phyloP scores from a whole-genome alignment of 2,888 invertebrate species.

The Suillia variegata region DNA sequence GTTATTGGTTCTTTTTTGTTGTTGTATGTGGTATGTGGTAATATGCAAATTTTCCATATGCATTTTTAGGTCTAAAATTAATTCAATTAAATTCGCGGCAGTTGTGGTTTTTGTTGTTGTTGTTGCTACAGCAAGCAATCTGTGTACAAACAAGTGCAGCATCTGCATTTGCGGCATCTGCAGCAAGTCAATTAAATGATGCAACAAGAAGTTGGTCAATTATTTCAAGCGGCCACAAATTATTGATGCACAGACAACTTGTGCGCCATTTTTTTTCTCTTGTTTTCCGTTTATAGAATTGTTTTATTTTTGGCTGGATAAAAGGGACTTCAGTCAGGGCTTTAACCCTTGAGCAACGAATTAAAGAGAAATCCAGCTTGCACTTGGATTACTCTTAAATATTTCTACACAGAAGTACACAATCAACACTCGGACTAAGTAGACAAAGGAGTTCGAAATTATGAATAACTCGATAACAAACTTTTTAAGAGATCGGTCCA shows the following conservation, averaged over 20 bases:
- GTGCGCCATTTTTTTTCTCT: neutral
- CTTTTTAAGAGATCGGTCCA: too few relatives aligned
- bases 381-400: too few relatives aligned
- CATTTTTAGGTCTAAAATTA: neutral
- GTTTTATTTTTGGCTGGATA: too few relatives aligned
- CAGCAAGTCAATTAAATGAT: conserved; percentile 14
- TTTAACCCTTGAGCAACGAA: too few relatives aligned
- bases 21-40: neutral
- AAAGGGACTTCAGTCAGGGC: too few relatives aligned
- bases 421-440: too few relatives aligned
- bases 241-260: conserved; percentile 40
- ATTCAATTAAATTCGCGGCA: neutral
- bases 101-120: neutral
- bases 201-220: conserved; percentile 52
- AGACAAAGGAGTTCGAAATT: too few relatives aligned
- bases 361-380: too few relatives aligned
- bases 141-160: too few relatives aligned
- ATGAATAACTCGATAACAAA: too few relatives aligned
- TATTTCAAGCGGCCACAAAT: conserved; percentile 53
- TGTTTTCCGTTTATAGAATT: neutral
- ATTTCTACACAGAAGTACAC: too few relatives aligned
- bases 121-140: neutral
- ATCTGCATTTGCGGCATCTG: neutral
- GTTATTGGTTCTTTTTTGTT: conserved; percentile 12
- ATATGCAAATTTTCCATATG: conserved; percentile 7